A percentile compares a stretch with the other conserved stretches of the same genome.
Evolutionary conservation across 1,140 invertebrate species (phyloP).

Genomic region (Danaus plexippus): DNA sequence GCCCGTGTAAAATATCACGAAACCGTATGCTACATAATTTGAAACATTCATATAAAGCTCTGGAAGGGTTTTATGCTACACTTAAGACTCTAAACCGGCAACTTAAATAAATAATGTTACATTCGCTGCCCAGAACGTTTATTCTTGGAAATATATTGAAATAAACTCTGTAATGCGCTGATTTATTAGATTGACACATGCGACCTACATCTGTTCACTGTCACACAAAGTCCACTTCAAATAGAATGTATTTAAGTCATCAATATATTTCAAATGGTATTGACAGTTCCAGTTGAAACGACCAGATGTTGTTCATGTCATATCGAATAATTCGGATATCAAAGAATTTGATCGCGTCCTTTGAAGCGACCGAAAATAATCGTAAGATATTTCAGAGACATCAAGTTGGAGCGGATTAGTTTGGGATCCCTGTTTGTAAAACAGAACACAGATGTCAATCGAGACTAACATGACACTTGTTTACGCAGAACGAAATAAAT

Average conservation of each 20-base stretch:
- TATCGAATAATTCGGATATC: too few relatives aligned
- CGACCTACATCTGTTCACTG: too few relatives aligned
- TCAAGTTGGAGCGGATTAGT: conserved; percentile 29
- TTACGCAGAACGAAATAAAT: conserved; percentile 28
- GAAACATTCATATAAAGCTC: conserved; percentile 31
- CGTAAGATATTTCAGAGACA: conserved; percentile 44
- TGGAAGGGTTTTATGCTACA: conserved; percentile 11
- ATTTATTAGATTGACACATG: too few relatives aligned
- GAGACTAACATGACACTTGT: conserved; percentile 11
- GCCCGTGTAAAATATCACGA: conserved; percentile 44
- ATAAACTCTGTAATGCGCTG: too few relatives aligned
- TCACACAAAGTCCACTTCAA: conserved; percentile 1
- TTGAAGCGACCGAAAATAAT: conserved; percentile 63
- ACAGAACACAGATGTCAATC: conserved; percentile 41
- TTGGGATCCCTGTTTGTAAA: conserved; percentile 43
- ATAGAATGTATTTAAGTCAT: background rate
- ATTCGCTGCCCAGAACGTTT: too few relatives aligned
- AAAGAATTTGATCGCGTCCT: conserved; percentile 53
- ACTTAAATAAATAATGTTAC: too few relatives aligned
- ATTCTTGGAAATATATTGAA: too few relatives aligned
- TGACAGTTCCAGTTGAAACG: too few relatives aligned
- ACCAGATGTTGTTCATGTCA: too few relatives aligned
- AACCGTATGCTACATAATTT: conserved; percentile 46
- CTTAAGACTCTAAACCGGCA: too few relatives aligned
- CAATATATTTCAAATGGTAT: too few relatives aligned